Percentiles rank a stretch among this genome's conserved stretches.
phyloP scores from a whole-genome alignment of 2,888 invertebrate genomes.

The Escarpia spicata region DNA sequence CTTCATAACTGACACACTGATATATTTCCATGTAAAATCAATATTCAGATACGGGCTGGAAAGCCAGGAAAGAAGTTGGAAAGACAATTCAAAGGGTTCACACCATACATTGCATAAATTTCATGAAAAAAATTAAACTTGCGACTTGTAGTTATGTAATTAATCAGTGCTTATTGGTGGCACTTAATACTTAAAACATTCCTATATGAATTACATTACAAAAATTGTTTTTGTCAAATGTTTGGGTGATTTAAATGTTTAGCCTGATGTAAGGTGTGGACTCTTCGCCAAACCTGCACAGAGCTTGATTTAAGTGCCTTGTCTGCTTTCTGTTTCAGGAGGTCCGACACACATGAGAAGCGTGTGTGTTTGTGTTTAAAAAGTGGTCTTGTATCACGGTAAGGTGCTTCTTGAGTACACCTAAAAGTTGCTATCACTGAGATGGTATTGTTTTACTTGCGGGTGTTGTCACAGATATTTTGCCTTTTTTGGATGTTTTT shows the following conservation, averaged over 20 bases:
- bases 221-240: too few species aligned
- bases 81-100: neutral
- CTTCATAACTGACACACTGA: neutral
- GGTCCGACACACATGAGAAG: conserved; percentile 1
- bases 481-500: too few species aligned
- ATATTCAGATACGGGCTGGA: neutral
- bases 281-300: neutral
- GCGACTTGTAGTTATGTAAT: neutral
- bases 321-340: conserved; percentile 16
- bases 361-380: conserved; percentile 13
- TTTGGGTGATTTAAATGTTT: neutral
- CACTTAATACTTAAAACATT: too few species aligned
- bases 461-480: neutral
- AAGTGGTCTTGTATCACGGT: conserved; percentile 1
- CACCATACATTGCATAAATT: neutral
- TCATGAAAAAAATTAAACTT: neutral
- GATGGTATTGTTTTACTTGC: neutral
- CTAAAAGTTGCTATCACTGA: neutral
- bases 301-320: conserved; percentile 13
- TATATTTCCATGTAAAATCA: neutral
- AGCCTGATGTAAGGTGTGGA: neutral
- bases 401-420: conserved; percentile 13
- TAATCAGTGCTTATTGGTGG: neutral
- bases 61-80: neutral
- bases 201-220: too few species aligned